phyloP scores from a whole-genome alignment of 2,113 vertebrate genomes.

The Bubo bubo region DNA sequence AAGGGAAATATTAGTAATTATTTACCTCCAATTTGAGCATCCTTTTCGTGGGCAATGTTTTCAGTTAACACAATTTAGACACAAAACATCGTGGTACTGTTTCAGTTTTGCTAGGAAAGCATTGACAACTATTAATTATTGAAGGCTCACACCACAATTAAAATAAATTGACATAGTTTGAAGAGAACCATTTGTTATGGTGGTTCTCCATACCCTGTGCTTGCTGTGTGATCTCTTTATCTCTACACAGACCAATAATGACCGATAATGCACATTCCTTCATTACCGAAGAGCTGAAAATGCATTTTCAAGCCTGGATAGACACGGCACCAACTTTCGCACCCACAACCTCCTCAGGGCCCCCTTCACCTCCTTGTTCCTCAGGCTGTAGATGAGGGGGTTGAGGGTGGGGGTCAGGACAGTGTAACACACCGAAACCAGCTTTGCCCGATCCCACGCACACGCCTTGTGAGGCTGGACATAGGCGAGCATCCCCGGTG shows the following conservation, averaged over 20 bases:
- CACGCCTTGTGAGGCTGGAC: not conserved
- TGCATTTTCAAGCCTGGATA: not conserved
- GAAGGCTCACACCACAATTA: rapidly evolving
- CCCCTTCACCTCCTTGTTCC: constrained; percentile 22
- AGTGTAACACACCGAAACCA: not conserved
- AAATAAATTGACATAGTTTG: not conserved
- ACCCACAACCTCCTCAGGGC: not conserved
- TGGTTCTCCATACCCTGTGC: rapidly evolving
- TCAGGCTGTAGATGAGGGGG: constrained; percentile 33
- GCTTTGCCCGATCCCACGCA: not conserved
- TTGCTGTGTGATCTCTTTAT: not conserved
- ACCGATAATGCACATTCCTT: rapidly evolving
- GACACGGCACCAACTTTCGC: not conserved
- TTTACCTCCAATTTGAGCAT: rapidly evolving
- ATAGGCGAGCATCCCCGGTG: not conserved
- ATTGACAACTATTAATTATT: rapidly evolving
- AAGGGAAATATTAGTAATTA: not conserved
- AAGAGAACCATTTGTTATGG: rapidly evolving
- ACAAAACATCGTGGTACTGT: rapidly evolving
- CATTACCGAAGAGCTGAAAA: rapidly evolving
- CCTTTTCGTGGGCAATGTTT: not conserved
- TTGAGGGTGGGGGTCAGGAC: constrained; percentile 31
- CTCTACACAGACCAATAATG: too few relatives aligned
- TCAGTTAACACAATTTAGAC: not conserved
- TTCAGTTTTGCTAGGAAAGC: not conserved